Evolutionary conservation across 2,888 invertebrate species (phyloP).

Genomic region (Microplitis manilae): DNA sequence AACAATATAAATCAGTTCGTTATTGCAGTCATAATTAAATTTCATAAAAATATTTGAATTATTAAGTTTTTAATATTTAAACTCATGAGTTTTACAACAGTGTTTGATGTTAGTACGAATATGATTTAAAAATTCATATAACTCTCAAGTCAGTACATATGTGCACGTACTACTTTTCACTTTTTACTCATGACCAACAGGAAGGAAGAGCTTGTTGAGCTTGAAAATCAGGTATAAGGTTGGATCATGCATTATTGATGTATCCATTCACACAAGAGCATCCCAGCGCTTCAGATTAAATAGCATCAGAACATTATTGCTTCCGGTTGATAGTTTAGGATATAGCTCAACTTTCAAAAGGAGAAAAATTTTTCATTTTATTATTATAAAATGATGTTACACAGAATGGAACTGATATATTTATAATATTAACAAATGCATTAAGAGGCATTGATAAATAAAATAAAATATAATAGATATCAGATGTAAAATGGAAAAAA

Average conservation of each 20-base stretch:
- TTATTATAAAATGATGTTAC: too few species aligned
- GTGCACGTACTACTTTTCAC: slow-evolving; percentile 21
- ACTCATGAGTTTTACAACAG: not conserved
- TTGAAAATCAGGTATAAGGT: slow-evolving; percentile 62
- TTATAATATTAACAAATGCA: not conserved
- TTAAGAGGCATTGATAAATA: not conserved
- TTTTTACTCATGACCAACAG: slow-evolving; percentile 15
- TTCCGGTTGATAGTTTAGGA: not conserved
- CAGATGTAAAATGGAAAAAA: slow-evolving; percentile 29
- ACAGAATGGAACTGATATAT: too few species aligned
- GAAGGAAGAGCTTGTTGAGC: slow-evolving; percentile 48
- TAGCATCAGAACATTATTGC: slow-evolving; percentile 26
- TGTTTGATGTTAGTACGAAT: slow-evolving; percentile 34
- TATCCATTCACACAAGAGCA: slow-evolving; percentile 55
- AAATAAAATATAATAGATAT: slow-evolving; percentile 28
- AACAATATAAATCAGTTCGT: not conserved
- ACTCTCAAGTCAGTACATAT: slow-evolving; percentile 22
- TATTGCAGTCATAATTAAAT: not conserved
- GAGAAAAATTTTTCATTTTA: not conserved
- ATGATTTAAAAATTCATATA: slow-evolving; percentile 44
- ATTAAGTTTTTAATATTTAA: not conserved
- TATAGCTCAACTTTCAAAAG: not conserved
- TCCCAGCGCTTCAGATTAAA: slow-evolving; percentile 39
- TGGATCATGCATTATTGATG: slow-evolving; percentile 64
- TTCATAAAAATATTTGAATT: not conserved